These are phyloP conservation scores for Phylloscopus trochilus DNA, from an alignment of 2,113 vertebrate genomes.

Conservation along the genomic window DNA sequence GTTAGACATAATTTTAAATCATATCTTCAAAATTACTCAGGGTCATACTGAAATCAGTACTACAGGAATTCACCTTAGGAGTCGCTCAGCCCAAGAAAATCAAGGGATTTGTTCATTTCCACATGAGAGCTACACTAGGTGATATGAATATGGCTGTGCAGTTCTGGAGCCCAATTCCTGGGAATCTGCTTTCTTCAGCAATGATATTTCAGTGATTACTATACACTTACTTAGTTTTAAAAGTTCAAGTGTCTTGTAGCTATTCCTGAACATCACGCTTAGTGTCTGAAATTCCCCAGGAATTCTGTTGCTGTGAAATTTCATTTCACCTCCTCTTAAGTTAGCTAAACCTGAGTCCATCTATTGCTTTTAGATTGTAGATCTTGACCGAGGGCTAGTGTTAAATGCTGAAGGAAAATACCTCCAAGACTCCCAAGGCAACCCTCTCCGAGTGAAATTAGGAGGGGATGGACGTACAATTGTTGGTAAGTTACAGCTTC, in stretches of 20 bases:
- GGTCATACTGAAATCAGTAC: not conserved
- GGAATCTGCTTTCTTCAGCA: not conserved
- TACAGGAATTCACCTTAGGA: not conserved
- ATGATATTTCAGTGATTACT: not conserved
- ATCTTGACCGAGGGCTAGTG: constrained; percentile 88
- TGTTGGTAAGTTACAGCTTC: constrained; percentile 81
- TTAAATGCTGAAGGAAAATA: constrained; percentile 90
- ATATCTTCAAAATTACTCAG: not conserved
- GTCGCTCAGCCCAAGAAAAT: not conserved
- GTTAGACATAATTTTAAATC: not conserved
- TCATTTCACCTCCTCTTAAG: not conserved
- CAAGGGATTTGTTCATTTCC: not conserved
- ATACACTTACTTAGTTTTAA: not conserved
- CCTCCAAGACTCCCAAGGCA: constrained; percentile 93
- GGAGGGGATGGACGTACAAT: constrained; percentile 94
- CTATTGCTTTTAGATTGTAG: constrained; percentile 82
- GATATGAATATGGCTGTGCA: not conserved
- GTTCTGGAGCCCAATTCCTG: not conserved
- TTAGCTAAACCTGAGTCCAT: not conserved
- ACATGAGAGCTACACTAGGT: accelerated
- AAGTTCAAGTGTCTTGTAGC: not conserved
- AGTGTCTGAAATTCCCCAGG: not conserved
- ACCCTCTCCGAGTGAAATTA: constrained; percentile 88
- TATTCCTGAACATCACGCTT: not conserved
- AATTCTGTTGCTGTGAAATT: not conserved